These are phyloP conservation scores for Laticauda colubrina DNA, from an alignment of 2,113 vertebrate species.

Conservation along the genomic window DNA sequence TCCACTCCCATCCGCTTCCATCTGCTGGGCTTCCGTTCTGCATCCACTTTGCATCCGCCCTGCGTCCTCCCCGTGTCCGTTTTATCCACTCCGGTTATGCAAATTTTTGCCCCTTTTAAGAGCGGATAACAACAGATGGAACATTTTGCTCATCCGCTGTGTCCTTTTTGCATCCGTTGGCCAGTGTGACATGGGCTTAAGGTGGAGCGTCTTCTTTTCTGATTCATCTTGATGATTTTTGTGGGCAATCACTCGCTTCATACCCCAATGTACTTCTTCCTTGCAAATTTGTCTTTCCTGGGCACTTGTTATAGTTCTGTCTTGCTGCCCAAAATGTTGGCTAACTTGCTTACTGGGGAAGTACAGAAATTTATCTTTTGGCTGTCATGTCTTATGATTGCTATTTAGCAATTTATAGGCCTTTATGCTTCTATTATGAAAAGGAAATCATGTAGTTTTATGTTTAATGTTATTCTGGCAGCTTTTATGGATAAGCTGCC, in stretches of 20 bases:
- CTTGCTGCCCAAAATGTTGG: constrained; percentile 13
- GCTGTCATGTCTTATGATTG: constrained; percentile 14
- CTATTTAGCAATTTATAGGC: not conserved
- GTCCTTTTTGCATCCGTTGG: no score
- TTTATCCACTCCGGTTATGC: no score
- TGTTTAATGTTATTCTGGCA: not conserved
- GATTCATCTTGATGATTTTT: constrained; percentile 29
- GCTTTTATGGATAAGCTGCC: not conserved
- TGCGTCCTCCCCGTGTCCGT: no score
- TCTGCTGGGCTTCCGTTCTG: no score
- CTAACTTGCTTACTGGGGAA: not conserved
- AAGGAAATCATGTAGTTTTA: not conserved
- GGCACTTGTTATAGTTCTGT: no score
- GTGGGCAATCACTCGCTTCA: not conserved
- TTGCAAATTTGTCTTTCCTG: not conserved
- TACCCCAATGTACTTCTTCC: not conserved
- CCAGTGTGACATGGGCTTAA: no score
- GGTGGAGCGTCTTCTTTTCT: not conserved
- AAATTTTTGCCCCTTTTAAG: no score
- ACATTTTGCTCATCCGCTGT: no score
- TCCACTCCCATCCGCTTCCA: no score
- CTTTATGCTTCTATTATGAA: not conserved
- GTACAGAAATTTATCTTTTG: not conserved
- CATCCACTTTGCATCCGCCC: no score
- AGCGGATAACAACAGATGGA: no score